Conservation (phyloP, 2,797 vertebrate species). For the Acrossocheilus wenchowensis region DNA sequence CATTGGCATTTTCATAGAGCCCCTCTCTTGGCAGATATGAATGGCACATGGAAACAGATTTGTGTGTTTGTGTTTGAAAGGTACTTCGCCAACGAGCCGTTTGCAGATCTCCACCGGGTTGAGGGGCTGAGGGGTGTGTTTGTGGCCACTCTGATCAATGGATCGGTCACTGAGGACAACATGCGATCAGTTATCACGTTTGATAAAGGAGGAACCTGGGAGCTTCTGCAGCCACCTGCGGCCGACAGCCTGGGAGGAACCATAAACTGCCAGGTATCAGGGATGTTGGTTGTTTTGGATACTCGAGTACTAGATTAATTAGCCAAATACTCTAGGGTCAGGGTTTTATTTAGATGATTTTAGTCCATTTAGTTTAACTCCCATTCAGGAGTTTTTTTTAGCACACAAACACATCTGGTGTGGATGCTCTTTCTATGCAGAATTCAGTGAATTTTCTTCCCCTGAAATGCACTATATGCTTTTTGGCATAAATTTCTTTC, state of each 20-base stretch:
- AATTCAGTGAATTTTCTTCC: not conserved
- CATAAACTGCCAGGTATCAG: slow-evolving; percentile 88
- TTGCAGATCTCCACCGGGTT: slow-evolving; percentile 93
- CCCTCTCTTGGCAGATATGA: slow-evolving; percentile 21
- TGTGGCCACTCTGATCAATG: slow-evolving; percentile 92
- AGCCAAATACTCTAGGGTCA: not conserved
- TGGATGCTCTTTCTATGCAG: not conserved
- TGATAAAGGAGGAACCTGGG: slow-evolving; percentile 98
- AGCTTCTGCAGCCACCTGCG: slow-evolving; percentile 88
- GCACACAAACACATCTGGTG: too few relatives aligned
- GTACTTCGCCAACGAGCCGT: slow-evolving; percentile 94
- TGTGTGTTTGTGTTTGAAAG: slow-evolving; percentile 74
- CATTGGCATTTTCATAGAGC: slow-evolving; percentile 34
- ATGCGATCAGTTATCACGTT: slow-evolving; percentile 98
- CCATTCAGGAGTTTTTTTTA: not conserved
- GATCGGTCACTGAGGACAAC: slow-evolving; percentile 92
- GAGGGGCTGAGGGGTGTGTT: slow-evolving; percentile 93
- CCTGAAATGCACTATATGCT: not conserved
- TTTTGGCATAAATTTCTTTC: not conserved
- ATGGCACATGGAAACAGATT: slow-evolving; percentile 18
- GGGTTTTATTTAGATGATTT: not conserved
- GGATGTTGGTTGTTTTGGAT: not conserved
- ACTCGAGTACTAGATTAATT: not conserved
- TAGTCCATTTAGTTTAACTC: not conserved
- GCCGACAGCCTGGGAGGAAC: slow-evolving; percentile 89